Conservation (phyloP, 1,140 invertebrate genomes). For the Thaumetopoea pityocampa region DNA sequence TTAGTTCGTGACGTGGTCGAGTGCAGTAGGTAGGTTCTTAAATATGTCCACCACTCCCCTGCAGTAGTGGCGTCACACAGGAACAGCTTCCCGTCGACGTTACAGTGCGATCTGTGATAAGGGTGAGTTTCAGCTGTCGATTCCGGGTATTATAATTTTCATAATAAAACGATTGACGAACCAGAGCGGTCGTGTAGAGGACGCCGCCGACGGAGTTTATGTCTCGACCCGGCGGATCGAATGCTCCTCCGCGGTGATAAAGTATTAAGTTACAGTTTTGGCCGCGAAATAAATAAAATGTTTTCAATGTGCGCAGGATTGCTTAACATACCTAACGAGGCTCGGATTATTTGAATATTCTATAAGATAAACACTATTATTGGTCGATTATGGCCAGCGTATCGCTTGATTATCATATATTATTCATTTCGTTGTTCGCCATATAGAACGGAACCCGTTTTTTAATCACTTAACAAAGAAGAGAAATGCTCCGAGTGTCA, state of each 20-base stretch:
- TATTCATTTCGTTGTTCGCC: too few species aligned
- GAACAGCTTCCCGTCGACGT: too few species aligned
- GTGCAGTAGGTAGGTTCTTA: too few species aligned
- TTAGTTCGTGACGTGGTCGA: too few species aligned
- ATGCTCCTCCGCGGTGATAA: constrained; percentile 23
- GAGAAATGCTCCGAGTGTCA: constrained; percentile 1
- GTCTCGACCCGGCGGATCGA: constrained; percentile 32
- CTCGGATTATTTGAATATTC: constrained; percentile 4
- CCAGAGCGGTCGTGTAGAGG: neutral
- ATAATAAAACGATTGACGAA: neutral
- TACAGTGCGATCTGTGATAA: too few species aligned
- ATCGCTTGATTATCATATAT: neutral
- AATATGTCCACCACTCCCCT: too few species aligned
- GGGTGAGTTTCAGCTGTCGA: too few species aligned
- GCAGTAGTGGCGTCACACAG: too few species aligned
- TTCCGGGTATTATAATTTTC: too few species aligned
- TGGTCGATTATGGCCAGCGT: neutral
- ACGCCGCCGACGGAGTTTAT: constrained; percentile 23
- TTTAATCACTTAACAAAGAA: too few species aligned
- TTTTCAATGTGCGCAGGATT: constrained; percentile 18
- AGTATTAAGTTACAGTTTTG: constrained; percentile 39
- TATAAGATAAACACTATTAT: neutral
- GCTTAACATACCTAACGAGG: constrained; percentile 11
- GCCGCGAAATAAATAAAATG: constrained; percentile 19
- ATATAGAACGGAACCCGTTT: too few species aligned